Percentiles rank a stretch among this genome's conserved stretches.
Conservation (phyloP, 2,797 vertebrate species). For the Melanotaenia parkinsoni region DNA sequence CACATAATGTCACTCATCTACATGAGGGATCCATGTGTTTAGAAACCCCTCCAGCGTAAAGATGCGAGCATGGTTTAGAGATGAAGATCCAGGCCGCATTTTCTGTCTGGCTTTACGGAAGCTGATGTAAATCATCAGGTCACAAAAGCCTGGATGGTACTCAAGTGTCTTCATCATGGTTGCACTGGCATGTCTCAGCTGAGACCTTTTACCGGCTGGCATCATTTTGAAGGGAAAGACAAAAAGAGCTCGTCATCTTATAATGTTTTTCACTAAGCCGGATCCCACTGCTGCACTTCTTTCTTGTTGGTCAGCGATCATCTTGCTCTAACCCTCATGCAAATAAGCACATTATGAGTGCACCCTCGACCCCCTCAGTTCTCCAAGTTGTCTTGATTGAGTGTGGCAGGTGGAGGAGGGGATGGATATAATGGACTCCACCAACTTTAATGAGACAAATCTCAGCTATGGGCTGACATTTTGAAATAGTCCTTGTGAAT, state of each 20-base stretch:
- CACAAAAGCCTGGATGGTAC: slow-evolving; percentile 63
- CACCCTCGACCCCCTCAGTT: slow-evolving; percentile 62
- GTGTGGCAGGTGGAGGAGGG: slow-evolving; percentile 69
- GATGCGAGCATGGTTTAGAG: slow-evolving; percentile 49
- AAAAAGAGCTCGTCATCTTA: slow-evolving; percentile 27
- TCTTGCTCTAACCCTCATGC: slow-evolving; percentile 62
- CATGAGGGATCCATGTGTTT: slow-evolving; percentile 58
- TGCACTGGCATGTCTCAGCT: slow-evolving; percentile 49
- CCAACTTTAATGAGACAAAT: slow-evolving; percentile 84
- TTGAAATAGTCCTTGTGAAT: slow-evolving; percentile 83
- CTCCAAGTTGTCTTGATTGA: slow-evolving; percentile 72
- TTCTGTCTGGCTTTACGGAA: slow-evolving; percentile 57
- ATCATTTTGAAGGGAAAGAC: slow-evolving; percentile 53
- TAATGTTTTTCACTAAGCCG: slow-evolving; percentile 38
- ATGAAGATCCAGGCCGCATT: slow-evolving; percentile 48
- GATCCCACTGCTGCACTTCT: slow-evolving; percentile 41
- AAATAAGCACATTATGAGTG: slow-evolving; percentile 70
- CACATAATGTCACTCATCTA: slow-evolving; percentile 55
- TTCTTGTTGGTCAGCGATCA: slow-evolving; percentile 64
- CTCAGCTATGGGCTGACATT: slow-evolving; percentile 83
- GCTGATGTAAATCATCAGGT: slow-evolving; percentile 73
- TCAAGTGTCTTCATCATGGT: slow-evolving; percentile 48
- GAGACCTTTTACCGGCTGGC: slow-evolving; percentile 51
- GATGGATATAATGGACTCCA: slow-evolving; percentile 71
- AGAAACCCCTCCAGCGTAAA: slow-evolving; percentile 60